Percentiles rank a stretch among this genome's conserved stretches.
phyloP scores from a whole-genome alignment of 2,888 invertebrate genomes.

The Embidobia sp. region DNA sequence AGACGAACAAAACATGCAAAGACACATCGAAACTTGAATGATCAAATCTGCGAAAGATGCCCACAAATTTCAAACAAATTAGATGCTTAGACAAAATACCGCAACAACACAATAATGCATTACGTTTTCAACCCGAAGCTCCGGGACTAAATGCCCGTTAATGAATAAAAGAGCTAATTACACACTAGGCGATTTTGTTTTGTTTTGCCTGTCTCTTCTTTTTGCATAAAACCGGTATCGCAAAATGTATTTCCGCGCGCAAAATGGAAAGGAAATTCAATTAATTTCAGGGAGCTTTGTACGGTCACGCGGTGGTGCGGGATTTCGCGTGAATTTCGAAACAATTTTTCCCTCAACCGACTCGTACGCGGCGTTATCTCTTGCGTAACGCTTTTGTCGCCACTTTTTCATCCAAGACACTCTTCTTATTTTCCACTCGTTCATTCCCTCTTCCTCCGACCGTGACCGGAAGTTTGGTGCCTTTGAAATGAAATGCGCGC shows the following conservation, averaged over 20 bases:
- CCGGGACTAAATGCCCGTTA: constrained; percentile 10
- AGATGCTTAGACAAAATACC: too few relatives aligned
- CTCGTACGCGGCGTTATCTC: constrained; percentile 16
- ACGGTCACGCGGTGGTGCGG: constrained; percentile 9
- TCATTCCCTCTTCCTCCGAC: background rate
- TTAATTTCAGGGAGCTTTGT: constrained; percentile 28
- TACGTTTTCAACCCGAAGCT: too few relatives aligned
- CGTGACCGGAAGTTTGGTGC: constrained; percentile 38
- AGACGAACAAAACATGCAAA: too few relatives aligned
- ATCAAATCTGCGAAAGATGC: too few relatives aligned
- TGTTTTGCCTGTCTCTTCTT: background rate
- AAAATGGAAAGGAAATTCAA: constrained; percentile 35
- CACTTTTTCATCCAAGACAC: constrained; percentile 22
- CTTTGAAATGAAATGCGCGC: constrained; percentile 34
- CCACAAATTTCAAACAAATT: too few relatives aligned
- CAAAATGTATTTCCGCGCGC: constrained; percentile 11
- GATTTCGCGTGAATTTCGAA: background rate
- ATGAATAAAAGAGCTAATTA: constrained; percentile 40
- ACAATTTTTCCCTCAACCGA: constrained; percentile 16
- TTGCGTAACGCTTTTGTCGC: constrained; percentile 3
- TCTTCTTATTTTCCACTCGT: constrained; percentile 26
- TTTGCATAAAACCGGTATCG: constrained; percentile 6
- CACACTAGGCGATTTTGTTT: background rate
- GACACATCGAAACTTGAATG: too few relatives aligned
- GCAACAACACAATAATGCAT: too few relatives aligned